Conservation (phyloP, 2,797 vertebrate species). For the Ataeniobius toweri region DNA sequence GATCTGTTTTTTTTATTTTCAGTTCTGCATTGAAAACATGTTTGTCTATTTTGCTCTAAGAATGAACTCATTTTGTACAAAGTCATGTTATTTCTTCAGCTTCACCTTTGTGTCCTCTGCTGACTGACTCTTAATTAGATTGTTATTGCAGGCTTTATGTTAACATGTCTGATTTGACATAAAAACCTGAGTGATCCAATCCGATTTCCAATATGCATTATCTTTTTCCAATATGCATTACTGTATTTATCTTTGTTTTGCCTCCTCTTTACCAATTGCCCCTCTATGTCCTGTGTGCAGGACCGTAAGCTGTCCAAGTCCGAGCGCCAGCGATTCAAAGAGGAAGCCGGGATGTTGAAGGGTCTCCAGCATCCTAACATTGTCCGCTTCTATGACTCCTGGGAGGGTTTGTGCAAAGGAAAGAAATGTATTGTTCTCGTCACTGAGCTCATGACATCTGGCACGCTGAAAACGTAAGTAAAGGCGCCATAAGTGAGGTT, state of each 20-base stretch:
- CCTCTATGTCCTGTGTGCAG: conserved; percentile 68
- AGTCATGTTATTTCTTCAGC: background rate
- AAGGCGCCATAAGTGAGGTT: background rate
- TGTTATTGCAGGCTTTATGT: conserved; percentile 15
- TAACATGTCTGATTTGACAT: conserved; percentile 20
- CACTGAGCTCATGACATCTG: conserved; percentile 98
- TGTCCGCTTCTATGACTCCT: conserved; percentile 98
- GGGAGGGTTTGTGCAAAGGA: conserved; percentile 97
- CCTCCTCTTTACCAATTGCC: conserved; percentile 22
- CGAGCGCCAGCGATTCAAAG: conserved; percentile 97
- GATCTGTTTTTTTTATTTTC: conserved; percentile 5
- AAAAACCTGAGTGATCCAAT: background rate
- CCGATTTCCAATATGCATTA: conserved; percentile 7
- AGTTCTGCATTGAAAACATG: background rate
- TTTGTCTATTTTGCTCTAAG: background rate
- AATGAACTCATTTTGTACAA: background rate
- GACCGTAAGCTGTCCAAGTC: conserved; percentile 97
- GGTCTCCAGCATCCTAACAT: conserved; percentile 99
- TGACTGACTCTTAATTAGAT: conserved; percentile 35
- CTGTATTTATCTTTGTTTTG: conserved; percentile 4
- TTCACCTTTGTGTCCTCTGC: background rate
- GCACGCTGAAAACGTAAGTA: conserved; percentile 98
- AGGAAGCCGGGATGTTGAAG: conserved; percentile 98
- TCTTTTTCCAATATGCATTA: conserved; percentile 7
- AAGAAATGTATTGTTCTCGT: conserved; percentile 99